phyloP scores from a whole-genome alignment of 2,797 vertebrate species.

The Sebastes cheni region DNA sequence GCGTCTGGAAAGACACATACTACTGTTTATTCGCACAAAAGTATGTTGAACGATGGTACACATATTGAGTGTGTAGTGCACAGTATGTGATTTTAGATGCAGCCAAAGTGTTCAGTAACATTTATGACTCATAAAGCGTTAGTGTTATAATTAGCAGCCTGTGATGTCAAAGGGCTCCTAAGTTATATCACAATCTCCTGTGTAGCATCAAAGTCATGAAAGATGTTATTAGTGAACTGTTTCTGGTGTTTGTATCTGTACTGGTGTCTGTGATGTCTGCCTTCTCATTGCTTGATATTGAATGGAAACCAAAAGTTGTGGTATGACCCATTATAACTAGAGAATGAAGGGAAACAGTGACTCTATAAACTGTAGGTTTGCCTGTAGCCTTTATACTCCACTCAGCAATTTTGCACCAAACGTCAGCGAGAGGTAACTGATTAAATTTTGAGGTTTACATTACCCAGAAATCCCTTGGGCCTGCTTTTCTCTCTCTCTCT shows the following conservation, averaged over 20 bases:
- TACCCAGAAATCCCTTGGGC: conserved; percentile 5
- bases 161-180: neutral
- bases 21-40: neutral
- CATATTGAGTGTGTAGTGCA: neutral
- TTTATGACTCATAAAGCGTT: neutral
- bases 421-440: conserved; percentile 1
- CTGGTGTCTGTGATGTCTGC: neutral
- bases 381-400: neutral
- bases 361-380: neutral
- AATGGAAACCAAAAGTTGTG: neutral
- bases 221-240: neutral
- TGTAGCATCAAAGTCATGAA: neutral
- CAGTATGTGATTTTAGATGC: neutral
- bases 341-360: conserved; percentile 1
- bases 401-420: neutral
- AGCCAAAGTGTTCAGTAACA: neutral
- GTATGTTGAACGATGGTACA: neutral
- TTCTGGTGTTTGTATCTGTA: neutral
- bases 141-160: neutral
- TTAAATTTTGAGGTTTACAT: conserved; percentile 9
- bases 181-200: neutral
- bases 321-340: neutral
- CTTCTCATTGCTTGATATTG: neutral
- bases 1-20: neutral
- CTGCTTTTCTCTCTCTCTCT: neutral